phyloP scores from a whole-genome alignment of 2,113 vertebrate genomes.

The Oncorhynchus keta region DNA sequence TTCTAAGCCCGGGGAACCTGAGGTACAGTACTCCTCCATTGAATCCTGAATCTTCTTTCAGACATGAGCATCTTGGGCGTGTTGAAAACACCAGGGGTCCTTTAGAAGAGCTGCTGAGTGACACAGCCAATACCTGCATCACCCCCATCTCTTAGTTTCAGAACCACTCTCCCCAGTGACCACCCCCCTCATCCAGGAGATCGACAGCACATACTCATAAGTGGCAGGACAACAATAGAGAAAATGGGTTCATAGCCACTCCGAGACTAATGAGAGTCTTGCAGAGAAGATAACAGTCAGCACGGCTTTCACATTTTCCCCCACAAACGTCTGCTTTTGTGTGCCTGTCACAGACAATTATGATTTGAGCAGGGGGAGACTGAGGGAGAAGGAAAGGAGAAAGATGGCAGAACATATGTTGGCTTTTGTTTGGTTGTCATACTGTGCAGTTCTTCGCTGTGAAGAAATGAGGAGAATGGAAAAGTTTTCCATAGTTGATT shows the following conservation, averaged over 20 bases:
- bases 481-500: too few species aligned
- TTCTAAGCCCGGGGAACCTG: slow-evolving; percentile 64
- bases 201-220: too few species aligned
- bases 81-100: not conserved
- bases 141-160: not conserved
- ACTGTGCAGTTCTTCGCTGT: too few species aligned
- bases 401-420: not conserved
- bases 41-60: not conserved
- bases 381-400: slow-evolving; percentile 11
- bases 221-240: too few species aligned
- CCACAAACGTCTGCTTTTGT: slow-evolving; percentile 46
- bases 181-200: too few species aligned
- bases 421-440: too few species aligned
- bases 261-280: too few species aligned
- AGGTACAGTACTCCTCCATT: slow-evolving; percentile 69
- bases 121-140: not conserved
- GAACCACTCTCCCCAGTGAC: not conserved
- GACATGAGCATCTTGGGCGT: not conserved
- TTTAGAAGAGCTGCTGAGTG: too few species aligned
- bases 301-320: not conserved
- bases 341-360: slow-evolving; percentile 37
- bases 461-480: too few species aligned
- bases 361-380: slow-evolving; percentile 23
- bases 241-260: too few species aligned
- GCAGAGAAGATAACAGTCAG: too few species aligned